Percentiles rank a stretch among this genome's conserved stretches.
Evolutionary conservation across 2,888 invertebrate species (phyloP).

Genomic region (Hybos culiciformis): DNA sequence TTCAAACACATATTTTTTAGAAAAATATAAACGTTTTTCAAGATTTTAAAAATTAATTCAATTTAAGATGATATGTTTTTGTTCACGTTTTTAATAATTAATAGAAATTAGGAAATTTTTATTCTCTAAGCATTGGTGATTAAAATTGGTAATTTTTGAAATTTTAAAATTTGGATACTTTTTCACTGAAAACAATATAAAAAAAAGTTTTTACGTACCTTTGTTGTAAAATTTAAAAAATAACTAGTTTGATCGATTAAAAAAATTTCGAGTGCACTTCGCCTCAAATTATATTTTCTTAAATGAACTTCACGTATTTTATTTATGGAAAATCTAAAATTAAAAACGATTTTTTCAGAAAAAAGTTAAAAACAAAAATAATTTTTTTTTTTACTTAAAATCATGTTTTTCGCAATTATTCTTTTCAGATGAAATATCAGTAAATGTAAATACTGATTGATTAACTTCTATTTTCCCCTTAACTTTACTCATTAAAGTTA

Average conservation of each 20-base stretch:
- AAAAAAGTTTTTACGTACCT: slow-evolving; percentile 35
- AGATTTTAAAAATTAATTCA: too few species aligned
- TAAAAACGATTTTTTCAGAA: neutral
- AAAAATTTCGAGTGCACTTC: slow-evolving; percentile 51
- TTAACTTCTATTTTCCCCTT: slow-evolving; percentile 49
- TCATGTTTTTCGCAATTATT: slow-evolving; percentile 39
- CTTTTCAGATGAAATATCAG: slow-evolving; percentile 41
- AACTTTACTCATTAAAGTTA: slow-evolving; percentile 44
- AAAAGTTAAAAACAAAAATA: neutral
- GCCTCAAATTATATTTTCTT: slow-evolving; percentile 45
- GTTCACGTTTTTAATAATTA: neutral
- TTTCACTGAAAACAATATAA: neutral
- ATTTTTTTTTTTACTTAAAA: slow-evolving; percentile 28
- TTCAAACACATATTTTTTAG: too few species aligned
- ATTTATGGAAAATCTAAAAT: slow-evolving; percentile 37
- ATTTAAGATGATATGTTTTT: too few species aligned
- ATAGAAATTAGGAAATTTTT: neutral
- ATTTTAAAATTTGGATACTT: neutral
- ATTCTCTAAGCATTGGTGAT: too few species aligned
- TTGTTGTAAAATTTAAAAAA: slow-evolving; percentile 48
- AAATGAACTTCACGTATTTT: slow-evolving; percentile 49
- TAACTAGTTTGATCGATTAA: slow-evolving; percentile 50
- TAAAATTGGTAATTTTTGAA: too few species aligned
- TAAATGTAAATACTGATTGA: slow-evolving; percentile 43
- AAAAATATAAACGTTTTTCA: too few species aligned